A percentile compares a stretch with the other conserved stretches of the same genome.
These are phyloP conservation scores for Chlamydotis undulata DNA, from an alignment of 2,113 vertebrate genomes.

Conservation along the genomic window DNA sequence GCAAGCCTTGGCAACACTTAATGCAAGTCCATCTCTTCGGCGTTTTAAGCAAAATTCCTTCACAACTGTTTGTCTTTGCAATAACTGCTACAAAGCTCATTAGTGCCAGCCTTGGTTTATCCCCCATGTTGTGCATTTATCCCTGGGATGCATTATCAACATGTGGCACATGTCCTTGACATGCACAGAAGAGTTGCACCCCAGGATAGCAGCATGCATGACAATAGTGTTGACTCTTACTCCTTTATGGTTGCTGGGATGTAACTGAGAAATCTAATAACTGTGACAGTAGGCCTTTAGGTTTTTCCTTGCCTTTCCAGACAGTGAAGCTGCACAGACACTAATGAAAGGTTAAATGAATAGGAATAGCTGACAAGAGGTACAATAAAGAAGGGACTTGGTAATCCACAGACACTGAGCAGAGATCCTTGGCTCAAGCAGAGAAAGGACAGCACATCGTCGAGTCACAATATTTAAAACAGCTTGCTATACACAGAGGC, in stretches of 20 bases:
- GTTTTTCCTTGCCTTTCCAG: conserved; percentile 88
- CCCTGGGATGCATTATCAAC: conserved; percentile 84
- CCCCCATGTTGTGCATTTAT: conserved; percentile 79
- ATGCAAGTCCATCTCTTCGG: conserved; percentile 71
- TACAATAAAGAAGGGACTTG: conserved; percentile 90
- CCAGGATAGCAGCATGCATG: conserved; percentile 79
- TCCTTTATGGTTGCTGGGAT: conserved; percentile 94
- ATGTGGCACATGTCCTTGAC: conserved; percentile 97
- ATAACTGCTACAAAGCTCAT: conserved; percentile 83
- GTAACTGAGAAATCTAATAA: conserved; percentile 99
- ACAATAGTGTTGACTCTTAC: conserved; percentile 81
- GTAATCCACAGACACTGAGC: conserved; percentile 86
- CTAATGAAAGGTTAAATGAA: conserved; percentile 99
- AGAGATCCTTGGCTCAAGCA: conserved; percentile 84
- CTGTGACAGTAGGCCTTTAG: conserved; percentile 97
- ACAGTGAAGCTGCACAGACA: conserved; percentile 89
- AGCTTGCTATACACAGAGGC: conserved; percentile 86
- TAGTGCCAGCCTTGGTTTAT: conserved; percentile 77
- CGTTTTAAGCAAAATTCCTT: conserved; percentile 85
- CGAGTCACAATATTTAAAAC: conserved; percentile 91
- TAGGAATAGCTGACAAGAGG: conserved; percentile 95
- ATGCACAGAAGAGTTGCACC: conserved; percentile 85
- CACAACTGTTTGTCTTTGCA: conserved; percentile 86
- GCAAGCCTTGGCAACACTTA: conserved; percentile 72
- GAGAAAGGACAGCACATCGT: conserved; percentile 87